Evolutionary conservation across 92 coral and sea anemone species (phyloP).

Genomic region (Siderastrea radians): DNA sequence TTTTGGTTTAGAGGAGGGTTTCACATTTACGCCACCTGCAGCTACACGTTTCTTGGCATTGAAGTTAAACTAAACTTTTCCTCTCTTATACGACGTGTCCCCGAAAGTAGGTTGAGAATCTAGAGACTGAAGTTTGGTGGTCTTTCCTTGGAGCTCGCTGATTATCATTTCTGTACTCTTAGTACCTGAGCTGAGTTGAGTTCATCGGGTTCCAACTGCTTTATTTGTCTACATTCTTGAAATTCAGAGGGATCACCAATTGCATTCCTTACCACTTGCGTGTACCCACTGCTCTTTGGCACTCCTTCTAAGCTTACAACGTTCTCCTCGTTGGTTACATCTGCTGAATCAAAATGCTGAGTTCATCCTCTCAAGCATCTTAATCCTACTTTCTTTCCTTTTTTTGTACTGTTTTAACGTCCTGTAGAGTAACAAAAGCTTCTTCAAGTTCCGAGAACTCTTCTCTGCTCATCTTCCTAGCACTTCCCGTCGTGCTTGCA

Average conservation of each 20-base stretch:
- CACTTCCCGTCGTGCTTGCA: background rate
- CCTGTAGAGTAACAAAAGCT: background rate
- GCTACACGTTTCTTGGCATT: slow-evolving; percentile 56
- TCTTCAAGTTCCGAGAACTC: background rate
- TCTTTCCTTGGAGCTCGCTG: slow-evolving; percentile 64
- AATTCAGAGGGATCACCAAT: too few relatives aligned
- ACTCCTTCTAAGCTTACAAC: background rate
- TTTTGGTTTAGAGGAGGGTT: slow-evolving; percentile 39
- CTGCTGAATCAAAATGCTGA: background rate
- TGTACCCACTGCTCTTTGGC: background rate
- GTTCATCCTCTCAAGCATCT: background rate
- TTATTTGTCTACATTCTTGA: too few relatives aligned
- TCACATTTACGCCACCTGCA: slow-evolving; percentile 43
- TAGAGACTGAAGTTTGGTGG: slow-evolving; percentile 53
- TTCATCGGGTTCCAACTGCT: too few relatives aligned
- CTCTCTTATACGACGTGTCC: slow-evolving; percentile 48
- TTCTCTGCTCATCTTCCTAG: background rate
- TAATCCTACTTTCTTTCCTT: background rate
- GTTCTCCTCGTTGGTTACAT: background rate
- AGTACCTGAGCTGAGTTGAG: slow-evolving; percentile 55
- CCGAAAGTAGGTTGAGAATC: slow-evolving; percentile 64
- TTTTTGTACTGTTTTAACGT: background rate
- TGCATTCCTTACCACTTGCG: too few relatives aligned
- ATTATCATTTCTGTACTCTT: slow-evolving; percentile 46
- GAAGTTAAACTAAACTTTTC: slow-evolving; percentile 52